Conservation (phyloP, 1,140 invertebrate genomes). For the Drosophila pandora region DNA sequence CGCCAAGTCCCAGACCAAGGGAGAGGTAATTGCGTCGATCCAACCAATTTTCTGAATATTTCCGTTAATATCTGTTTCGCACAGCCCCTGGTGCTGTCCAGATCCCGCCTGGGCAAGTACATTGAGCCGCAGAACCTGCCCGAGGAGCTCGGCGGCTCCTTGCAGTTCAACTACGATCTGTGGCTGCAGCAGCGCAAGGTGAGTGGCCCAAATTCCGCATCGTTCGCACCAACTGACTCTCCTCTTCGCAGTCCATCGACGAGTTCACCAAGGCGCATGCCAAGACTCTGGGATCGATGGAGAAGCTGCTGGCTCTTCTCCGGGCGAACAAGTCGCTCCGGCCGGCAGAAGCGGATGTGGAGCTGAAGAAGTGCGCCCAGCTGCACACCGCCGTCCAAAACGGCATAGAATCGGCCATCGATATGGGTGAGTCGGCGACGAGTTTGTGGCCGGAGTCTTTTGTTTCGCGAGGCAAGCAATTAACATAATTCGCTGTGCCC, state of each 20-base stretch:
- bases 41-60: background rate
- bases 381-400: constrained; percentile 83
- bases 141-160: constrained; percentile 91
- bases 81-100: constrained; percentile 87
- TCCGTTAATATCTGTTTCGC: background rate
- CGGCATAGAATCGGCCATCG: constrained; percentile 73
- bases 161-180: constrained; percentile 90
- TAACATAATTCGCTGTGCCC: constrained; percentile 69
- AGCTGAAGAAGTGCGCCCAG: constrained; percentile 84
- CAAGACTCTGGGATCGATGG: constrained; percentile 85
- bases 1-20: constrained; percentile 87
- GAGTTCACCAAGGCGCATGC: constrained; percentile 86
- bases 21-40: constrained; percentile 85
- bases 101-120: constrained; percentile 88
- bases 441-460: constrained; percentile 72
- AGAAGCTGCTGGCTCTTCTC: constrained; percentile 85
- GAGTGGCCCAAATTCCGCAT: constrained; percentile 68
- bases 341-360: constrained; percentile 84
- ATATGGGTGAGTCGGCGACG: constrained; percentile 71
- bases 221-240: background rate
- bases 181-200: constrained; percentile 94
- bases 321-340: constrained; percentile 81
- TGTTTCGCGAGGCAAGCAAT: constrained; percentile 49
- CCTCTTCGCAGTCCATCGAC: constrained; percentile 86
- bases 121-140: constrained; percentile 90